phyloP scores from a whole-genome alignment of 2,888 invertebrate genomes.

The Diarsia mendica region DNA sequence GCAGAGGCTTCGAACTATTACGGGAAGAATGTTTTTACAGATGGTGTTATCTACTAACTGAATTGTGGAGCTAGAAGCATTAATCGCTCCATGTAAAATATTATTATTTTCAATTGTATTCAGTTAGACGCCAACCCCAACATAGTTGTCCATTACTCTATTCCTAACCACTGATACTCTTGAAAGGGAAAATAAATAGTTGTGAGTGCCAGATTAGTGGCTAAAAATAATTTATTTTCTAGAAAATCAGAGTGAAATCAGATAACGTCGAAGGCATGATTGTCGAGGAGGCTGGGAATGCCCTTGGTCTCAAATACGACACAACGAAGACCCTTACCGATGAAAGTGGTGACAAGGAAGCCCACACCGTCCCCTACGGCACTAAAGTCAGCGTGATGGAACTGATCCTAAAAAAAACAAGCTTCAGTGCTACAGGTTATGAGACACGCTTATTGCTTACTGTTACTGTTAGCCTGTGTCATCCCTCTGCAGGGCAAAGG shows the following conservation, averaged over 20 bases:
- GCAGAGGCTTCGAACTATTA: background rate
- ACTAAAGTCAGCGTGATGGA: constrained; percentile 10
- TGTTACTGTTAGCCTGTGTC: no score
- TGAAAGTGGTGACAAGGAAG: constrained; percentile 41
- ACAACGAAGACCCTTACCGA: constrained; percentile 79
- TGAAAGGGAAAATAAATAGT: background rate
- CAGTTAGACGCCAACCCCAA: background rate
- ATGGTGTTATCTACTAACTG: background rate
- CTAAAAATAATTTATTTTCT: constrained; percentile 3
- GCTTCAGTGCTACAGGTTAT: constrained; percentile 9
- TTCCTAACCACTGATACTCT: background rate
- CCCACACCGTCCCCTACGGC: background rate
- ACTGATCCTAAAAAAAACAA: constrained; percentile 11
- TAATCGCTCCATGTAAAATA: background rate
- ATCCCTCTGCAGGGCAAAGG: no score
- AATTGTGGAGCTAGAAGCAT: no score
- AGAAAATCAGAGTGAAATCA: constrained; percentile 77
- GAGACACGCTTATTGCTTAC: background rate
- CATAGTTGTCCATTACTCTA: background rate
- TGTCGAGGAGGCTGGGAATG: constrained; percentile 66
- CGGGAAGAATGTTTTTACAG: background rate
- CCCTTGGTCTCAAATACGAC: constrained; percentile 77
- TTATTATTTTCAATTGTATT: background rate
- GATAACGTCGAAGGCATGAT: constrained; percentile 79
- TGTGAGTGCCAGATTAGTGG: background rate